Base-by-base conservation (phyloP, 1,140 invertebrate species). In the Macrobrachium rosenbergii region DNA sequence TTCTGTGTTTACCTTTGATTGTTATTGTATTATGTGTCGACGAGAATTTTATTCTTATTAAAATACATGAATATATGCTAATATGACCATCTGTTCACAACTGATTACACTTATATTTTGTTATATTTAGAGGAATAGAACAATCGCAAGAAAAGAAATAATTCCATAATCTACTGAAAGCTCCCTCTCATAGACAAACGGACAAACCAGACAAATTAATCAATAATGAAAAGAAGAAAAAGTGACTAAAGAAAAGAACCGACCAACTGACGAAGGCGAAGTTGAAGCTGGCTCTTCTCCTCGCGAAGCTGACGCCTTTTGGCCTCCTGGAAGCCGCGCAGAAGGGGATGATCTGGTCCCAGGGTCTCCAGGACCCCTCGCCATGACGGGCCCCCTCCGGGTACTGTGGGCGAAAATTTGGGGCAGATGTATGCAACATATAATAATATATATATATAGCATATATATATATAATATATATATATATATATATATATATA, bases 211-310 rank as follows among this genome's bases (percentile, higher is more conserved):
- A 17, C 11, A 76, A 76, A 52, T 43, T 10, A 23, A 75, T 45
- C 11, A n/a, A 17, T 0, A 75, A 75, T 10, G 72, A 8, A 23
- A 12, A 23, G 43, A 76, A 12, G 14, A 76, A 23, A 52, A 21
- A 59, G 16, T 19, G 7, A 43, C 45, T 10, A 17, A 23, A 12
- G n/a, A 28, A 59, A 14, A 21, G 58, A 69, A 6, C 67, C 81
- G 21, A 87, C 85, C 78, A 87, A 69, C 69, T 87, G 85, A 45
- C 78, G 64, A n/a, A 87, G 78, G 14, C 85, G 64, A 17, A 87
- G 79, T 14, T 81, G 85, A 21, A 87, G 79, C 17, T 87, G 85
- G 23, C 79, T 81, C 72, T 81, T 81, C 69, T 87, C 85, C 69
- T 87, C 67, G 11, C 62, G 19, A 7, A 87, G 78, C 59, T 87